Percentiles rank a stretch among this genome's conserved stretches.
These are phyloP conservation scores for Macrosoma leucophasiata DNA, from an alignment of 2,888 invertebrate genomes.

Conservation along the genomic window DNA sequence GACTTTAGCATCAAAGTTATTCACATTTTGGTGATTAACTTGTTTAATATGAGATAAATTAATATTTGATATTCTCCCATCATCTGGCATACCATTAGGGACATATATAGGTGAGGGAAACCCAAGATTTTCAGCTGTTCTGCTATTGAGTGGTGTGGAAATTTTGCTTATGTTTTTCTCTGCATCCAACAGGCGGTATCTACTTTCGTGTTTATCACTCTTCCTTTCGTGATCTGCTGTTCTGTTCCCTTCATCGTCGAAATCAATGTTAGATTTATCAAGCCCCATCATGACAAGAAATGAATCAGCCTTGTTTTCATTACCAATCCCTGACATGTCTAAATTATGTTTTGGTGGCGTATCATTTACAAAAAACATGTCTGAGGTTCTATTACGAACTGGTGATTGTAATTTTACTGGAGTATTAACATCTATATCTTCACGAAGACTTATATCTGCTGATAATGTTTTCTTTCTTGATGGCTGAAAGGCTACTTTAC, in stretches of 20 bases:
- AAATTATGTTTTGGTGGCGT: conserved; percentile 45
- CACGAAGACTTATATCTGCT: conserved; percentile 58
- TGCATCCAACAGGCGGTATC: conserved; percentile 40
- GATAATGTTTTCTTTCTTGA: conserved; percentile 43
- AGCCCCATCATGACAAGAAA: conserved; percentile 63
- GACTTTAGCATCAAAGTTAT: conserved; percentile 36
- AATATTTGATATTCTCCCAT: conserved; percentile 33
- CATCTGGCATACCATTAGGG: conserved; percentile 43
- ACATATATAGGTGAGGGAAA: conserved; percentile 46
- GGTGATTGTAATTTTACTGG: conserved; percentile 43
- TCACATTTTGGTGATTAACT: conserved; percentile 21
- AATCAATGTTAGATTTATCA: conserved; percentile 50
- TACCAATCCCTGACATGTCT: conserved; percentile 33
- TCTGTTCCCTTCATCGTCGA: conserved; percentile 45
- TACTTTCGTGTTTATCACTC: conserved; percentile 44
- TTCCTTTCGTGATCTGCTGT: conserved; percentile 43
- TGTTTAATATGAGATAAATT: conserved; percentile 38
- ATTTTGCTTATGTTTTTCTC: conserved; percentile 56
- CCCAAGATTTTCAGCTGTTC: conserved; percentile 40
- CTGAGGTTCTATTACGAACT: conserved; percentile 45
- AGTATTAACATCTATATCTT: conserved; percentile 47
- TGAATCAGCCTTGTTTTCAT: conserved; percentile 55
- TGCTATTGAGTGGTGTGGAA: conserved; percentile 57
- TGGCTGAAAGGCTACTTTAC: conserved; percentile 65
- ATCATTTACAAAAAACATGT: conserved; percentile 57